These are phyloP conservation scores for Spatulosminthurus flaviceps DNA, from an alignment of 2,888 invertebrate species.

Conservation along the genomic window DNA sequence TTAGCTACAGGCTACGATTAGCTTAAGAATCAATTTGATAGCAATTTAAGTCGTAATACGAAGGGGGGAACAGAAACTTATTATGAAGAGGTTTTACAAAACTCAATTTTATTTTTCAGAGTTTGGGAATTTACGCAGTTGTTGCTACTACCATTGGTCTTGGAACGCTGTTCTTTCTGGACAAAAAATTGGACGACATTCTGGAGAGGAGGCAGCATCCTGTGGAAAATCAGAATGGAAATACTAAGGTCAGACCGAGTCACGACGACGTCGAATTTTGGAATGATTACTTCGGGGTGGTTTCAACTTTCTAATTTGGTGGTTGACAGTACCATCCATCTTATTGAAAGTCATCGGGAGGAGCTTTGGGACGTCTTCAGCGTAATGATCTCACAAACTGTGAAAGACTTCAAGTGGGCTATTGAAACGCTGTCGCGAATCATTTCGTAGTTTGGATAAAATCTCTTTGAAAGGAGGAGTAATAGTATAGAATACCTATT, in stretches of 20 bases:
- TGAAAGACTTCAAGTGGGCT: slow-evolving; percentile 11
- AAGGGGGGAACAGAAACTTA: no score
- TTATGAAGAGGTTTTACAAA: no score
- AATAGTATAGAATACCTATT: no score
- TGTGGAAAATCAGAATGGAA: neutral
- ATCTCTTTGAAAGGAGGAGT: no score
- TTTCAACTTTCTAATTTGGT: slow-evolving; percentile 20
- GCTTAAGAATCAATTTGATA: no score
- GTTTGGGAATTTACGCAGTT: neutral
- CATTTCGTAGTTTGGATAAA: neutral
- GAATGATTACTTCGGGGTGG: neutral
- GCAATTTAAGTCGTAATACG: no score
- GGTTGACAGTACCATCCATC: neutral
- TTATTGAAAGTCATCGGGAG: neutral
- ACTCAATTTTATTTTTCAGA: neutral
- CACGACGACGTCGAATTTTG: neutral
- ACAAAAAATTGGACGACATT: neutral
- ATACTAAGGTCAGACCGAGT: neutral
- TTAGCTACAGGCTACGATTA: no score
- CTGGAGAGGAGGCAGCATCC: neutral
- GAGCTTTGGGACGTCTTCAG: neutral
- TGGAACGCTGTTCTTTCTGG: neutral
- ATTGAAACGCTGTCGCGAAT: neutral
- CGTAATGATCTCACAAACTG: slow-evolving; percentile 1
- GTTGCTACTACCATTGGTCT: slow-evolving; percentile 4